Evolutionary conservation across 2,888 invertebrate genomes (phyloP).

Genomic region (Furcula furcula): DNA sequence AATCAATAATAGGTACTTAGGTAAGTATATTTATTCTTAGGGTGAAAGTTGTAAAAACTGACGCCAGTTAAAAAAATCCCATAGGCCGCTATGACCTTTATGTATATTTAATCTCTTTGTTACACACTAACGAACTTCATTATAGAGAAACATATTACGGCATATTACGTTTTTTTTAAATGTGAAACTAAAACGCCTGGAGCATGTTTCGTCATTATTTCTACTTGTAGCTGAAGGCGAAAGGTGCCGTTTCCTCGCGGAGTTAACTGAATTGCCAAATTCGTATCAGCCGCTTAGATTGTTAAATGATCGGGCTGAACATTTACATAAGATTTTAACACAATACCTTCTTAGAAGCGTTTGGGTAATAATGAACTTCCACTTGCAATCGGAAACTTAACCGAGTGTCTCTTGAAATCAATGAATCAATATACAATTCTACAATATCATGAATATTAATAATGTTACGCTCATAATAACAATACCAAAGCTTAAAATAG

Average conservation of each 20-base stretch:
- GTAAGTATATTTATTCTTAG: no score
- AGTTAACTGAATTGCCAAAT: neutral
- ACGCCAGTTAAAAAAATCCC: no score
- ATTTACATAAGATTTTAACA: slow-evolving; percentile 17
- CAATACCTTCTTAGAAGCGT: slow-evolving; percentile 13
- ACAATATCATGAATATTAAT: no score
- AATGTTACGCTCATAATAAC: no score
- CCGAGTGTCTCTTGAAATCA: no score
- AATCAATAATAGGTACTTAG: no score
- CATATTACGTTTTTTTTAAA: neutral
- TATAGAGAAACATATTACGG: neutral
- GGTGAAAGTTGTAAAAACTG: no score
- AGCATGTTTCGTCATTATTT: neutral
- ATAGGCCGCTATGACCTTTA: no score
- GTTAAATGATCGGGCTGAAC: neutral
- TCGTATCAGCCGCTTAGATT: neutral
- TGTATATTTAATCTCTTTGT: no score
- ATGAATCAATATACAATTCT: no score
- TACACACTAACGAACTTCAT: slow-evolving; percentile 17
- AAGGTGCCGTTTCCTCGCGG: slow-evolving; percentile 1
- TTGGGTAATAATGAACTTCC: slow-evolving; percentile 10
- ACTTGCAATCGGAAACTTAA: slow-evolving; percentile 9
- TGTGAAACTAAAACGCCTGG: neutral
- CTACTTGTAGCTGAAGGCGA: slow-evolving; percentile 4
- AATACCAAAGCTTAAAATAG: no score